Evolutionary conservation across 53 echinoderm and acorn worm species (phyloP), one percentile per base, ranked within the genome.

Genomic region (Stichopus horrens): DNA sequence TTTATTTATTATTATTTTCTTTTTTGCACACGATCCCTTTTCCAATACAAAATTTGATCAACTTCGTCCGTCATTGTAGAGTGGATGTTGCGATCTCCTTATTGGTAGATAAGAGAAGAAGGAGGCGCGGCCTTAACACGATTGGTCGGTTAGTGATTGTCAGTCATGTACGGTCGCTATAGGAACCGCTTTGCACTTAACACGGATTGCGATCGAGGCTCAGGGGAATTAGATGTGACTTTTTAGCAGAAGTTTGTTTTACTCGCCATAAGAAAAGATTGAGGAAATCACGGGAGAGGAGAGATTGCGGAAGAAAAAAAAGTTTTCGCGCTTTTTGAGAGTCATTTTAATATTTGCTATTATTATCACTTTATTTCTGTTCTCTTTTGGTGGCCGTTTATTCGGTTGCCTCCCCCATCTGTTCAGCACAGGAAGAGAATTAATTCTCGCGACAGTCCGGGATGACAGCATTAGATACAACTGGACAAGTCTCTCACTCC

Each of bases 211-310:
- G 21, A 57, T 81, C 19, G 20, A 21, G 56, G 81, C 81, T 81
- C 81, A 57, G 53, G 81, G 81, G 81, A 81, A 57, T 81, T 81
- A 19, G 55, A 18, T 21, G 14, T 81, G 81, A 81, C 81, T 81
- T 81, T 81, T 56, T 71, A n/a, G 71, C 71, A 81, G 81, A 81
- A 81, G 81, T 81, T 81, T 81, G 58, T 56, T 58, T 81, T 81
- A 81, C 56, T 54, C 79, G 53, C 79, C 16, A 19, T 54, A 79
- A 79, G 81, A 57, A 58, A 81, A 81, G 81, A 20, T 71, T 71
- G 71, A 71, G 7, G 71, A 71, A 71, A 71, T 71, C 71, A 71
- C 71, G 71, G 71, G 71, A 71, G 18, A 20, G 5, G 20, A 71
- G 19, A 9, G 59, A 11, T 59, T 59, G 59, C 8, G 59, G 59